phyloP scores from a whole-genome alignment of 2,113 vertebrate genomes.

The Ancistrus triradiatus region DNA sequence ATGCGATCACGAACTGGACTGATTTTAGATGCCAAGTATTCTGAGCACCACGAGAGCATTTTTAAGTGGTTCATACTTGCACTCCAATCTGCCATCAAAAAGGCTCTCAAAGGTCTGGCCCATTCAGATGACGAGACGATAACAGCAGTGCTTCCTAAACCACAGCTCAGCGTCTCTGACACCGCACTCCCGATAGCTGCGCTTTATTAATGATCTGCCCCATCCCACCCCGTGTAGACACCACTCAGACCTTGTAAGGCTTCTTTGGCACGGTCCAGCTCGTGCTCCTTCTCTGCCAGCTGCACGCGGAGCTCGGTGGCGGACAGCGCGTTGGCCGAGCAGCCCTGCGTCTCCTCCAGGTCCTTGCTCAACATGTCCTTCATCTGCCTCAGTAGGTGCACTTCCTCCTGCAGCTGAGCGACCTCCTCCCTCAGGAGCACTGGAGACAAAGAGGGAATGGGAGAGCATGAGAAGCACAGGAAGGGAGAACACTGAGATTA shows the following conservation, averaged over 20 bases:
- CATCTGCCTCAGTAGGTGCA: constrained; percentile 93
- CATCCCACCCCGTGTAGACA: not conserved
- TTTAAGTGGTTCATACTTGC: too few species aligned
- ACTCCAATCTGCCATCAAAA: not conserved
- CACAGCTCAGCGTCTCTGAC: not conserved
- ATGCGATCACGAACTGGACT: too few species aligned
- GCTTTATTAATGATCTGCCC: not conserved
- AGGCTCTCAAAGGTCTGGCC: not conserved
- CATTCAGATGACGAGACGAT: not conserved
- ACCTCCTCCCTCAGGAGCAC: constrained; percentile 91
- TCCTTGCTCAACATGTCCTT: constrained; percentile 94
- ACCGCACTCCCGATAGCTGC: not conserved
- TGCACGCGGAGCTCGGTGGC: constrained; percentile 90
- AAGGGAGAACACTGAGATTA: not conserved
- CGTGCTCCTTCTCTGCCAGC: constrained; percentile 90
- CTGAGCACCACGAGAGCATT: too few species aligned
- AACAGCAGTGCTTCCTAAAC: not conserved
- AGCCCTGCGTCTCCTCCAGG: constrained; percentile 86
- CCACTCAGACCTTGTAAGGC: constrained; percentile 84
- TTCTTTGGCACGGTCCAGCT: constrained; percentile 90
- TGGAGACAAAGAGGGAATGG: constrained; percentile 45
- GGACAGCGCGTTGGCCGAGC: constrained; percentile 80
- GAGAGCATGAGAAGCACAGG: not conserved
- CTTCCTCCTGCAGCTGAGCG: constrained; percentile 90
- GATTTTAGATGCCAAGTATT: too few species aligned